Conservation (phyloP, 1,140 invertebrate genomes). For the Ladona fulva region DNA sequence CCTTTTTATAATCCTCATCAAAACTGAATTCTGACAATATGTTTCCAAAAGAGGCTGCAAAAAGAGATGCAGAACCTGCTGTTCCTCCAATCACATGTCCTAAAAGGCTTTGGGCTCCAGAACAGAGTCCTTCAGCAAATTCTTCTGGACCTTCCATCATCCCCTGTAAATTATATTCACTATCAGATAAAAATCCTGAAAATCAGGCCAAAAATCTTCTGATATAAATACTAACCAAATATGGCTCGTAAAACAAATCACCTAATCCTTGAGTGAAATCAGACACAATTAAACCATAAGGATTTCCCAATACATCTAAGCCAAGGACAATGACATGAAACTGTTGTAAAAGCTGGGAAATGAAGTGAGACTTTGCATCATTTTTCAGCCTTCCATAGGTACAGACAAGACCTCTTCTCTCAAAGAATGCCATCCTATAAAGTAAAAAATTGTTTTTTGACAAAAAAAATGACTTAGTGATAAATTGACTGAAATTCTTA, state of each 20-base stretch:
- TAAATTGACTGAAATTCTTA: slow-evolving; percentile 1
- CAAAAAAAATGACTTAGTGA: slow-evolving; percentile 11
- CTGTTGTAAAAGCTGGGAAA: slow-evolving; percentile 72
- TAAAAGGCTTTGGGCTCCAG: slow-evolving; percentile 50
- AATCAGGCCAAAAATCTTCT: neutral
- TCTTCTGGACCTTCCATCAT: slow-evolving; percentile 56
- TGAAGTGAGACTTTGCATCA: slow-evolving; percentile 61
- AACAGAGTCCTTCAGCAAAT: slow-evolving; percentile 57
- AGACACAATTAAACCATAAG: slow-evolving; percentile 58
- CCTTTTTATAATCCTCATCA: slow-evolving; percentile 63
- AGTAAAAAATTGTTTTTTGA: slow-evolving; percentile 18
- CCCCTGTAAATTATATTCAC: slow-evolving; percentile 21
- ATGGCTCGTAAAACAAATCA: slow-evolving; percentile 65
- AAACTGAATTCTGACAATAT: slow-evolving; percentile 55
- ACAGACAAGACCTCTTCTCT: slow-evolving; percentile 55
- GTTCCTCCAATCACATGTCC: slow-evolving; percentile 57
- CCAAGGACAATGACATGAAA: slow-evolving; percentile 82
- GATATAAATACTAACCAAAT: slow-evolving; percentile 38
- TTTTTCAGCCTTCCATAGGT: slow-evolving; percentile 46
- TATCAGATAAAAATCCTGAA: neutral
- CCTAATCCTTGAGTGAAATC: slow-evolving; percentile 59
- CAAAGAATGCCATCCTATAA: slow-evolving; percentile 69
- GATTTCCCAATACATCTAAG: slow-evolving; percentile 84
- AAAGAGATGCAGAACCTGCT: slow-evolving; percentile 53
- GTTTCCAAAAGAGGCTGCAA: slow-evolving; percentile 49